Conservation (phyloP, 2,888 invertebrate genomes). For the Synanthedon formicaeformis region DNA sequence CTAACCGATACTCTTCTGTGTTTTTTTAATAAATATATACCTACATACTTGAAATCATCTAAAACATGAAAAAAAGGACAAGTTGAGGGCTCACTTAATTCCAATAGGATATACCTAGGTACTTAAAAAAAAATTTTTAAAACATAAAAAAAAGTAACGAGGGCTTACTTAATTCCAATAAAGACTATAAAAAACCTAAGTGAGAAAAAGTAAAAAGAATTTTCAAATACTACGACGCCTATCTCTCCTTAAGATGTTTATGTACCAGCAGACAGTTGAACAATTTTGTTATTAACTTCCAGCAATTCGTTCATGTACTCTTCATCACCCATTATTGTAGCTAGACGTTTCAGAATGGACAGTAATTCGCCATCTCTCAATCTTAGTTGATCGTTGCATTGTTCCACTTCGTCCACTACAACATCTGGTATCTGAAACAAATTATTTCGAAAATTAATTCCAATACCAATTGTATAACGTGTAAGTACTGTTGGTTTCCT, state of each 20-base stretch:
- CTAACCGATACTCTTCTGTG: too few relatives aligned
- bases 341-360: slow-evolving; percentile 74
- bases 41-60: too few relatives aligned
- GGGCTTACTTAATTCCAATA: too few relatives aligned
- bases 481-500: too few relatives aligned
- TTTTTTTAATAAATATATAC: too few relatives aligned
- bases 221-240: background rate
- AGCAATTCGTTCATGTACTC: slow-evolving; percentile 81
- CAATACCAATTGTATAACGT: too few relatives aligned
- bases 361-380: slow-evolving; percentile 75
- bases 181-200: background rate
- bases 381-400: slow-evolving; percentile 81
- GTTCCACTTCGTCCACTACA: slow-evolving; percentile 72
- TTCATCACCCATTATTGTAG: slow-evolving; percentile 78
- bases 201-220: background rate
- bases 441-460: too few relatives aligned
- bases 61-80: too few relatives aligned
- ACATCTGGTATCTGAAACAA: slow-evolving; percentile 74
- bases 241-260: slow-evolving; percentile 14
- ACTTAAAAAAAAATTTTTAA: too few relatives aligned
- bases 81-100: too few relatives aligned
- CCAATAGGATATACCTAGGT: too few relatives aligned
- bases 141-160: too few relatives aligned
- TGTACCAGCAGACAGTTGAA: slow-evolving; percentile 50
- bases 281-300: slow-evolving; percentile 80